Percentiles rank a stretch among this genome's conserved stretches.
phyloP scores from a whole-genome alignment of 2,113 vertebrate genomes.

The Todiramphus chloris region DNA sequence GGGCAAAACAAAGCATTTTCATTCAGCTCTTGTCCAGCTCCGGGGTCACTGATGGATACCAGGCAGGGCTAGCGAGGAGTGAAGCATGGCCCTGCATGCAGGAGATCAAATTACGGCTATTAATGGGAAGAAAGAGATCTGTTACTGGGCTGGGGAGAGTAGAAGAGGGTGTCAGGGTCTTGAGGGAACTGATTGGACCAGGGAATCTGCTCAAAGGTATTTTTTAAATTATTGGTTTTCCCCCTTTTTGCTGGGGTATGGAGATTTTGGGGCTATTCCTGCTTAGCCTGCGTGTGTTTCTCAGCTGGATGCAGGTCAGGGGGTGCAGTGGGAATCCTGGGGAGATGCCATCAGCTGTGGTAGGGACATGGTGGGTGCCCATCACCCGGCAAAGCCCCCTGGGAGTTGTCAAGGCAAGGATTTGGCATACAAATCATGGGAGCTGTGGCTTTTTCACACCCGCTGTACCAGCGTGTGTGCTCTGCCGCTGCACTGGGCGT shows the following conservation, averaged over 20 bases:
- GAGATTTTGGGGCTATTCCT: background rate
- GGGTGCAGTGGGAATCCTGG: accelerated
- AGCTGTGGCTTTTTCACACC: background rate
- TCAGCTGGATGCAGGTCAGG: background rate
- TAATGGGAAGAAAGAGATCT: slow-evolving; percentile 35
- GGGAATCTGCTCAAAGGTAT: background rate
- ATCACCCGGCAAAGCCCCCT: background rate
- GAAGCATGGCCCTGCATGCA: slow-evolving; percentile 16
- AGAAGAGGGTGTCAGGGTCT: background rate
- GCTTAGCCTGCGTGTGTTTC: background rate
- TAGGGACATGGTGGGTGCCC: background rate
- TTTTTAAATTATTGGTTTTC: background rate
- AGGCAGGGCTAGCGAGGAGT: background rate
- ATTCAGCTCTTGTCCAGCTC: slow-evolving; percentile 39
- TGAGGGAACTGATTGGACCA: background rate
- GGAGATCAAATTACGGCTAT: slow-evolving; percentile 52
- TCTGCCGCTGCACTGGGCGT: accelerated
- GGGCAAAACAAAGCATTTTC: slow-evolving; percentile 39
- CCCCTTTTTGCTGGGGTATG: background rate
- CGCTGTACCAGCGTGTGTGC: accelerated
- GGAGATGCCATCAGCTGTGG: background rate
- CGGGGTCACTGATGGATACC: background rate
- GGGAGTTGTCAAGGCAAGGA: accelerated
- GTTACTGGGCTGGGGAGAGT: background rate
- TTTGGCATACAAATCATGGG: background rate